Percentiles rank a stretch among this genome's conserved stretches.
These are phyloP conservation scores for Sturmia bella DNA, from an alignment of 2,888 invertebrate genomes.

Conservation along the genomic window DNA sequence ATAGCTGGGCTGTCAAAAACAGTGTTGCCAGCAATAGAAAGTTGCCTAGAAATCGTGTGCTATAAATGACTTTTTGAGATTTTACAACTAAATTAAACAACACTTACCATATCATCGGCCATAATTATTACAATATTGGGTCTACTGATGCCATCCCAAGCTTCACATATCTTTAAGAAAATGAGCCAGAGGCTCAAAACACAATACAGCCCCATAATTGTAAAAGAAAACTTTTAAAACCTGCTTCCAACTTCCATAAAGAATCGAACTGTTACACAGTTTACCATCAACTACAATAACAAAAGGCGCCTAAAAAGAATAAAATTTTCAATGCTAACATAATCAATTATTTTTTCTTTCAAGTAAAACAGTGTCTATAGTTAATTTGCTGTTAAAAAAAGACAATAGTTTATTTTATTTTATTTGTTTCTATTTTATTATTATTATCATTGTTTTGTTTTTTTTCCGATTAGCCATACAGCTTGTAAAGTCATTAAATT, in stretches of 20 bases:
- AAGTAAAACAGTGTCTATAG: no score
- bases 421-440: no score
- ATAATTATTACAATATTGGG: conserved; percentile 90
- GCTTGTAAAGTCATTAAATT: background rate
- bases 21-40: no score
- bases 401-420: no score
- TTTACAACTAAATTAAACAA: background rate
- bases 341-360: no score
- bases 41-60: no score
- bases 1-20: no score
- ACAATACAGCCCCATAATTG: conserved; percentile 21
- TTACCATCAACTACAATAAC: no score
- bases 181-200: background rate
- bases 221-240: background rate
- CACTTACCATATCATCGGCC: conserved; percentile 90
- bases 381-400: no score
- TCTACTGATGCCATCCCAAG: conserved; percentile 40
- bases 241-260: background rate
- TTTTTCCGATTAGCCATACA: background rate
- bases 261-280: background rate
- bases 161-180: background rate
- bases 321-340: no score
- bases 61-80: no score
- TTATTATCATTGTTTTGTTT: background rate
- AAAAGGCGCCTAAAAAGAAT: conserved; percentile 7